Conservation (phyloP, 2,888 invertebrate species). For the Lordiphosa andalusiaca region DNA sequence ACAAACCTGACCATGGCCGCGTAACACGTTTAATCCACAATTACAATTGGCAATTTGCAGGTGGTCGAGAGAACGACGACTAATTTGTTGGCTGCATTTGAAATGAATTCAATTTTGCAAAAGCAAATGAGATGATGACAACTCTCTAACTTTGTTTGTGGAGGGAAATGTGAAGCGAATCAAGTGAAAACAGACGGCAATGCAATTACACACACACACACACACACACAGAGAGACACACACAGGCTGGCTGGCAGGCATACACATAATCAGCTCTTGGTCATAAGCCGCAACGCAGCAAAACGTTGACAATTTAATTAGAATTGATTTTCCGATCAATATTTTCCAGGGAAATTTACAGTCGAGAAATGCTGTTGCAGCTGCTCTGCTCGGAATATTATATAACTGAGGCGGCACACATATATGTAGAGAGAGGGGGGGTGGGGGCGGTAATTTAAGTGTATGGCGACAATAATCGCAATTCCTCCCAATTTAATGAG, state of each 20-base stretch:
- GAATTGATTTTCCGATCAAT: constrained; percentile 79
- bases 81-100: constrained; percentile 35
- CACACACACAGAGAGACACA: neutral
- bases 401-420: constrained; percentile 39
- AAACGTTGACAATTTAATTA: constrained; percentile 75
- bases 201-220: constrained; percentile 26
- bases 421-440: constrained; percentile 9
- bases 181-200: constrained; percentile 50
- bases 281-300: constrained; percentile 26
- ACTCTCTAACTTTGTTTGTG: constrained; percentile 43
- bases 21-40: constrained; percentile 35
- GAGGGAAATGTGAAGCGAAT: constrained; percentile 37
- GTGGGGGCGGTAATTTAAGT: constrained; percentile 46
- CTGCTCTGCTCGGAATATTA: constrained; percentile 30
- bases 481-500: constrained; percentile 53
- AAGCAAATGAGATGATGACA: constrained; percentile 19
- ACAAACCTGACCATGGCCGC: constrained; percentile 31
- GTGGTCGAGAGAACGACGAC: constrained; percentile 1
- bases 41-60: constrained; percentile 15
- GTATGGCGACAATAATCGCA: constrained; percentile 33
- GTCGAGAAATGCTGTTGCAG: constrained; percentile 13
- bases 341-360: constrained; percentile 77
- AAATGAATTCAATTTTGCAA: constrained; percentile 33
- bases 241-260: constrained; percentile 7
- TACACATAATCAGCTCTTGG: constrained; percentile 54